Percentiles rank a stretch among this genome's conserved stretches.
Evolutionary conservation across 2,113 vertebrate genomes (phyloP).

Genomic region (Vulpes vulpes): DNA sequence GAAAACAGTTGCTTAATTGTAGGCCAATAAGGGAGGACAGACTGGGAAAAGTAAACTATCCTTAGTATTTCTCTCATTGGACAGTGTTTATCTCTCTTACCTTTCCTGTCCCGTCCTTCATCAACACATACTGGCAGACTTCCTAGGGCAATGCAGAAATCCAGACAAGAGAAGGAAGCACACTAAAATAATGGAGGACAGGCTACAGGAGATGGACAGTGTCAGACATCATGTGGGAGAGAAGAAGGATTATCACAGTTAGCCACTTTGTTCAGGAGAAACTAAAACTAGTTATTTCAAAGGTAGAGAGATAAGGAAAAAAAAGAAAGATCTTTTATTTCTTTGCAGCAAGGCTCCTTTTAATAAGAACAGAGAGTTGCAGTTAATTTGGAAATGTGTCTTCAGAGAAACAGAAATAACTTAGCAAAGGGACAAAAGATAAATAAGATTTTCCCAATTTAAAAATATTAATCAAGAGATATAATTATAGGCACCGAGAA

Average conservation of each 20-base stretch:
- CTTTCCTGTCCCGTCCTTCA: conserved; percentile 89
- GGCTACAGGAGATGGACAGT: conserved; percentile 85
- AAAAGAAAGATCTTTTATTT: conserved; percentile 43
- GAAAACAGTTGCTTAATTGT: conserved; percentile 72
- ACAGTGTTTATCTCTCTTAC: conserved; percentile 88
- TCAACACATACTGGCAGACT: conserved; percentile 88
- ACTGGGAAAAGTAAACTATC: conserved; percentile 59
- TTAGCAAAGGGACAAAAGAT: conserved; percentile 73
- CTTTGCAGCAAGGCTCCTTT: conserved; percentile 64
- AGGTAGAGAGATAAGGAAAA: conserved; percentile 58
- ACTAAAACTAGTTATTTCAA: conserved; percentile 74
- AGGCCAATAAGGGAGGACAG: conserved; percentile 64
- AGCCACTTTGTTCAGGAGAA: conserved; percentile 81
- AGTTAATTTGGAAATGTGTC: conserved; percentile 67
- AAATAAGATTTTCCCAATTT: conserved; percentile 31
- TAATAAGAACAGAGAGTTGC: conserved; percentile 20
- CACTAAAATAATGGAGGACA: conserved; percentile 87
- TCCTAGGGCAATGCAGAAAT: conserved; percentile 89
- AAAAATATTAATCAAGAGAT: conserved; percentile 70
- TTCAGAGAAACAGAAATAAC: conserved; percentile 70
- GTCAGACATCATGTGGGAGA: conserved; percentile 84
- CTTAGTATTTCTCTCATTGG: conserved; percentile 71
- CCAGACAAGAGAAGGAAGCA: conserved; percentile 90
- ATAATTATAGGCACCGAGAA: conserved; percentile 65
- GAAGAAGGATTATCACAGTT: conserved; percentile 83